Evolutionary conservation across 2,113 vertebrate genomes (phyloP).

Genomic region (Phylloscopus whistleri): DNA sequence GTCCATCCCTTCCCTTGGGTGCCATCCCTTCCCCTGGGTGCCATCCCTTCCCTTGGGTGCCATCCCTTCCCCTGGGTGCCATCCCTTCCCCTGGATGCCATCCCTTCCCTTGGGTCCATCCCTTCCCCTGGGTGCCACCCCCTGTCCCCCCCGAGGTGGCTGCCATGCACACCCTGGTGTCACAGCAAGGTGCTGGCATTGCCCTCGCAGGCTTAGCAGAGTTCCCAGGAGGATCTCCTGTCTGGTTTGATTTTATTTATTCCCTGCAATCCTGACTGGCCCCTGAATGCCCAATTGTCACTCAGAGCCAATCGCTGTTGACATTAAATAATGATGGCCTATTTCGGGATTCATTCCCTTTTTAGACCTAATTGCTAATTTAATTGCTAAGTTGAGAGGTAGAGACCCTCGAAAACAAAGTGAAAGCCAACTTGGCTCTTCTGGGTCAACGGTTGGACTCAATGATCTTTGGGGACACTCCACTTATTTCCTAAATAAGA

Average conservation of each 20-base stretch:
- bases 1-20: no score
- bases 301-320: background rate
- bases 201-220: accelerated
- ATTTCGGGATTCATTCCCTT: background rate
- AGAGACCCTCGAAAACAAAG: background rate
- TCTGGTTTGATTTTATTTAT: background rate
- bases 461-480: background rate
- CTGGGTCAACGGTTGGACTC: background rate
- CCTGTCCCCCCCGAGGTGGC: background rate
- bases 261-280: background rate
- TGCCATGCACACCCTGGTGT: background rate
- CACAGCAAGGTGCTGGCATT: accelerated
- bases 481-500: background rate
- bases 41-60: background rate
- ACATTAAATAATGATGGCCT: no score
- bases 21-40: no score
- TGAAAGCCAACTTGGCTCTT: background rate
- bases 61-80: background rate
- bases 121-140: background rate
- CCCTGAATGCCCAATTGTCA: background rate
- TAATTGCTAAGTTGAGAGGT: background rate
- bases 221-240: background rate
- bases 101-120: background rate
- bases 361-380: background rate
- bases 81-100: no score